Evolutionary conservation across 2,113 vertebrate genomes (phyloP).

Genomic region (Poeciliopsis turrubarensis): DNA sequence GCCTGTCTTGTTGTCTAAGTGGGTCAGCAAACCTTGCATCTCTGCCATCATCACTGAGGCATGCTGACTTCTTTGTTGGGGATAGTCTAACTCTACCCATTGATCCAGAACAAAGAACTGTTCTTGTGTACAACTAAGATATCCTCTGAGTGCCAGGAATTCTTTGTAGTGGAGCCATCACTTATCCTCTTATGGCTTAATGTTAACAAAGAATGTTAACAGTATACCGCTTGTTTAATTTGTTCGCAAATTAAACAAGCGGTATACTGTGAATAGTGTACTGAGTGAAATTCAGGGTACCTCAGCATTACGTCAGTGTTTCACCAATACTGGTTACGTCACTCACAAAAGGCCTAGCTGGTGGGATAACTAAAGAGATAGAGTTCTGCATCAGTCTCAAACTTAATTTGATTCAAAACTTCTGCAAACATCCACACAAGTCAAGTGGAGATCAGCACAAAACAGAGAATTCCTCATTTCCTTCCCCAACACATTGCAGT

Average conservation of each 20-base stretch:
- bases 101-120: slow-evolving; percentile 19
- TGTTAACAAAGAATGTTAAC: not conserved
- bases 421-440: not conserved
- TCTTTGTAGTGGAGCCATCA: slow-evolving; percentile 5
- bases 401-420: slow-evolving; percentile 4
- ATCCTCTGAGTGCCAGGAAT: slow-evolving; percentile 18
- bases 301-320: slow-evolving; percentile 71
- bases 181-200: slow-evolving; percentile 1
- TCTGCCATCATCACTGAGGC: slow-evolving; percentile 55
- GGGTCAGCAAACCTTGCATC: slow-evolving; percentile 55
- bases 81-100: slow-evolving; percentile 39
- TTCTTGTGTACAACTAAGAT: slow-evolving; percentile 31
- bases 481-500: slow-evolving; percentile 19
- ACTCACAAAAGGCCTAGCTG: slow-evolving; percentile 45
- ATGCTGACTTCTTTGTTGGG: slow-evolving; percentile 39
- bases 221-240: too few relatives aligned
- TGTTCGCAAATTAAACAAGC: not conserved
- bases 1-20: slow-evolving; percentile 68
- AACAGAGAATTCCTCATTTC: slow-evolving; percentile 21
- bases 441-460: not conserved
- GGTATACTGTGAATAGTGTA: slow-evolving; percentile 6
- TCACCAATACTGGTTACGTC: slow-evolving; percentile 62
- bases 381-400: slow-evolving; percentile 1
- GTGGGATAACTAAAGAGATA: slow-evolving; percentile 17
- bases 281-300: slow-evolving; percentile 35